Evolutionary conservation across 2,888 invertebrate genomes (phyloP).

Genomic region (Cheilosia impressa): DNA sequence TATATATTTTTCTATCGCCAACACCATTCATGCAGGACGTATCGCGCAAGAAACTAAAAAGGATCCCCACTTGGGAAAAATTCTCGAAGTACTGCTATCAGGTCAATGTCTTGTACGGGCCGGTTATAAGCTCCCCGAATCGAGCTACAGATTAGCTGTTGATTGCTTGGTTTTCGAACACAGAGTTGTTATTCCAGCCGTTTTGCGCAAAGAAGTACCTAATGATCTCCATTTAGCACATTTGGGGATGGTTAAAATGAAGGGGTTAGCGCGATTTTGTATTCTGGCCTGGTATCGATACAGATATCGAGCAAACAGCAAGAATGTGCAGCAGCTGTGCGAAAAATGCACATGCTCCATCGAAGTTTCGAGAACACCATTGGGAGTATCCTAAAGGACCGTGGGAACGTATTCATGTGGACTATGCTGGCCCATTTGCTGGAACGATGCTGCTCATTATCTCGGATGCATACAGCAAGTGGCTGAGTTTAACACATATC

Average conservation of each 20-base stretch:
- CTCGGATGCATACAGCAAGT: conserved; percentile 82
- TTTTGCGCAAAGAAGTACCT: neutral
- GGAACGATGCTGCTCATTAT: conserved; percentile 79
- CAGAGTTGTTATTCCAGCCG: neutral
- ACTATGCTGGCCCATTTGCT: conserved; percentile 82
- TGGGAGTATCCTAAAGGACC: no score
- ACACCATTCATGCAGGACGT: no score
- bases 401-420: no score
- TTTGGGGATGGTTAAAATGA: conserved; percentile 49
- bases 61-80: neutral
- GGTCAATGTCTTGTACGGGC: neutral
- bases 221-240: conserved; percentile 32
- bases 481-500: conserved; percentile 75
- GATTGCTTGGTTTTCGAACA: neutral
- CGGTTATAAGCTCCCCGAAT: neutral
- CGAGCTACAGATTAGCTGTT: neutral
- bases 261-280: conserved; percentile 31
- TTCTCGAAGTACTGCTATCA: neutral
- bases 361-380: no score
- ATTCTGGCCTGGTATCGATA: no score
- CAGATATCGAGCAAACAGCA: no score
- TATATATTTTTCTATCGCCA: no score
- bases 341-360: neutral
- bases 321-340: conserved; percentile 10
- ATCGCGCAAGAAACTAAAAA: no score